Evolutionary conservation across 2,888 invertebrate genomes (phyloP), one percentile per base, ranked within the genome.

Genomic region (Apamea crenata): DNA sequence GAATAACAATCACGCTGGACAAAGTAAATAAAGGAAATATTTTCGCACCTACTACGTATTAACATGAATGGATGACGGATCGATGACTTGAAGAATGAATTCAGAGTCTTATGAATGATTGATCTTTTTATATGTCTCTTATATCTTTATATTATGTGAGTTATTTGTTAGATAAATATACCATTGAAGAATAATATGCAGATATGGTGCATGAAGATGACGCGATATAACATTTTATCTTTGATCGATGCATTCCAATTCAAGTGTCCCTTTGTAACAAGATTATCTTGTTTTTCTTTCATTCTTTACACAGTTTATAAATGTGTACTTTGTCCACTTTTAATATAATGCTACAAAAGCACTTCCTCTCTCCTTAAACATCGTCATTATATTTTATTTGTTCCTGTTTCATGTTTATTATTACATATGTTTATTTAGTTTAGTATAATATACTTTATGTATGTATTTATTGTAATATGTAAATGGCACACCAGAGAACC

Each of bases 1-100:
- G 90, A 90, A 91, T 63, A 77, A 3, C 61, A 84, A 88, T 87
- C 88, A 84, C 87, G 89, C 89, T 77, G 40, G 47, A 16, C 53
- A 59, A 67, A 76, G 61, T 77, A 87, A 78, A 87, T 77, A 84
- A 63, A 83, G 76, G 71, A 77, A 77, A 80, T 0, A 7, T 50
- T 63, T 47, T 44, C 29, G 21, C 59, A 25, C 18, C 1, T 69
- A n/a, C 8, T 50, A n/a, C 6, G 29, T 59, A 67, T 29, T 8
- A 18, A 53, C 2, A 74, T 61, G 50, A 81, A 68, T 80, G 59
- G 12, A 67, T 81, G 59, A 74, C 12, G 2, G 47, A 68, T 40
- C 25, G 25, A 44, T 67, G 50, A 44, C 25, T 74, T 67, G 21
- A 53, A 50, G 5, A 80, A 80, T 47, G 32, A 40, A 53, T 47